Percentiles rank a stretch among this genome's conserved stretches.
Evolutionary conservation across 2,888 invertebrate genomes (phyloP).

Genomic region (Zelleria hepariella): DNA sequence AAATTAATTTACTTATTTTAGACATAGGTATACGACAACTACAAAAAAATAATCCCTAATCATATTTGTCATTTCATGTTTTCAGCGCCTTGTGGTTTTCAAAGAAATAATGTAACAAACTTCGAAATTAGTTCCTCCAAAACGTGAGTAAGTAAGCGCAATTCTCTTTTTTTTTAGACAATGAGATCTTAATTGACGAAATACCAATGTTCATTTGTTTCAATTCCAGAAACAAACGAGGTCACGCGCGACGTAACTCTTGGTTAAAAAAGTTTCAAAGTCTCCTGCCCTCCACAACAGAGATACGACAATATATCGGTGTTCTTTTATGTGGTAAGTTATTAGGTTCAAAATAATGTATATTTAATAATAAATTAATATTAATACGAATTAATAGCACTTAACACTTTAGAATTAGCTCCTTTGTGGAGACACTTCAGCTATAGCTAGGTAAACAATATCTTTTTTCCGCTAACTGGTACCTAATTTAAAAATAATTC

Average conservation of each 20-base stretch:
- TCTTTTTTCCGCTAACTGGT: no score
- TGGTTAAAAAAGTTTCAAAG: constrained; percentile 7
- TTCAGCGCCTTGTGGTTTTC: not conserved
- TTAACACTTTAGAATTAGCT: no score
- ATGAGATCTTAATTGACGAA: not conserved
- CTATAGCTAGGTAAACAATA: no score
- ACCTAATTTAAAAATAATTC: no score
- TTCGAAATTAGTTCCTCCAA: constrained; percentile 30
- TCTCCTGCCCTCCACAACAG: constrained; percentile 25
- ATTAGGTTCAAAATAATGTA: not conserved
- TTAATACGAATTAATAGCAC: no score
- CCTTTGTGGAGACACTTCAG: no score
- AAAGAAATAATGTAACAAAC: not conserved
- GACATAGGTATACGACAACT: no score
- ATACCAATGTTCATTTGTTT: not conserved
- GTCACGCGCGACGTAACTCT: not conserved
- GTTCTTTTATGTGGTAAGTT: constrained; percentile 48
- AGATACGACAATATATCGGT: constrained; percentile 48
- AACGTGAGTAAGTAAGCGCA: constrained; percentile 63
- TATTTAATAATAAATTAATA: no score
- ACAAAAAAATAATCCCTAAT: no score
- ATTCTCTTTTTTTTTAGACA: constrained; percentile 14
- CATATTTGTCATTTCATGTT: not conserved
- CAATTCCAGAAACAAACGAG: not conserved
- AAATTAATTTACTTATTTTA: no score